Conservation (phyloP, 2,113 vertebrate genomes). For the Pavo muticus region DNA sequence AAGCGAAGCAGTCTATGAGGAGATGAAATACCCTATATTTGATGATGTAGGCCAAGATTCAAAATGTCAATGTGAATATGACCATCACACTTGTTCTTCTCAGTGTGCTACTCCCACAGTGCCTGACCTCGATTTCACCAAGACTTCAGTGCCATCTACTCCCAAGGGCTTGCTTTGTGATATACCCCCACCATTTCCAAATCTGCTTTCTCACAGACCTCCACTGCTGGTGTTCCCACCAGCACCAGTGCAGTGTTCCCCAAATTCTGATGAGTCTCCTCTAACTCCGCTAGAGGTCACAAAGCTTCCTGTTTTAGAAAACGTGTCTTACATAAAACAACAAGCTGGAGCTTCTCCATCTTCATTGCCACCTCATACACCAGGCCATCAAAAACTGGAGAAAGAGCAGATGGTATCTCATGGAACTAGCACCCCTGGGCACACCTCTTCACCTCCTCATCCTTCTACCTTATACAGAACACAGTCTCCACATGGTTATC, state of each 20-base stretch:
- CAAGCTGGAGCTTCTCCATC: constrained; percentile 81
- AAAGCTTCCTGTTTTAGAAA: constrained; percentile 90
- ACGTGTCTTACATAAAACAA: constrained; percentile 86
- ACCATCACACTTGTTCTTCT: constrained; percentile 89
- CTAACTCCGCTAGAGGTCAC: constrained; percentile 94
- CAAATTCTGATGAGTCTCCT: constrained; percentile 96
- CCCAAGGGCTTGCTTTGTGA: constrained; percentile 89
- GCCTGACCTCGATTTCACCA: constrained; percentile 88
- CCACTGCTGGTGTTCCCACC: constrained; percentile 94
- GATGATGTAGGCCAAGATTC: constrained; percentile 88
- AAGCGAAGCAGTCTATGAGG: constrained; percentile 94
- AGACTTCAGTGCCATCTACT: constrained; percentile 84
- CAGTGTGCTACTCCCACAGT: constrained; percentile 93
- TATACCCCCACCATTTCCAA: constrained; percentile 95
- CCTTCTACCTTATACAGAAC: constrained; percentile 90
- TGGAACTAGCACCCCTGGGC: constrained; percentile 83
- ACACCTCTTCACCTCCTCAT: constrained; percentile 91
- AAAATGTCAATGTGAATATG: constrained; percentile 79
- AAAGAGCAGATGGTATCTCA: constrained; percentile 84
- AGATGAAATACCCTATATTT: constrained; percentile 94
- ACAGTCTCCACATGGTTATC: constrained; percentile 88
- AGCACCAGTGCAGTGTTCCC: constrained; percentile 92
- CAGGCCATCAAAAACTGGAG: constrained; percentile 85
- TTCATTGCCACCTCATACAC: constrained; percentile 83
- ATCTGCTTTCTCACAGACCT: constrained; percentile 91